These are phyloP conservation scores for Melanerpes aurifrons DNA, from an alignment of 2,113 vertebrate genomes.

Conservation along the genomic window DNA sequence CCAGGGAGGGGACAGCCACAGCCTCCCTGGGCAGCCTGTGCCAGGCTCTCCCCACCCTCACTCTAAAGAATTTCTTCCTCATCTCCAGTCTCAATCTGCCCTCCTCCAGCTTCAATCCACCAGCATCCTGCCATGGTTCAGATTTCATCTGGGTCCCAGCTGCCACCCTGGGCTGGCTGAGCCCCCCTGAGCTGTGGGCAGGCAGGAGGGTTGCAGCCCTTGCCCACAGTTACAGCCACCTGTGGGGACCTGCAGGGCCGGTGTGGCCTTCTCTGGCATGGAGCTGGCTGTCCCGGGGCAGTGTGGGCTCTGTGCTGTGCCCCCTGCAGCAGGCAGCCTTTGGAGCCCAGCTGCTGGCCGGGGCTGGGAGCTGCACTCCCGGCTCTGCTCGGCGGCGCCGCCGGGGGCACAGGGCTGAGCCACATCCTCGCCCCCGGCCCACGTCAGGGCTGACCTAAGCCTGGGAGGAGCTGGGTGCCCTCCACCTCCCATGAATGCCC, in stretches of 20 bases:
- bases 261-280: accelerated
- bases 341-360: neutral
- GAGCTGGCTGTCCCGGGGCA: accelerated
- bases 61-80: no score
- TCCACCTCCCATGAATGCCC: neutral
- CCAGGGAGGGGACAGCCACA: no score
- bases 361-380: neutral
- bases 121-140: no score
- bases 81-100: no score
- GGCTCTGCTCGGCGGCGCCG: neutral
- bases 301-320: neutral
- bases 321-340: neutral
- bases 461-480: neutral
- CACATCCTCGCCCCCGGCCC: neutral
- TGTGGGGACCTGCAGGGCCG: accelerated
- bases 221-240: accelerated
- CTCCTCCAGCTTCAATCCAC: no score
- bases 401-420: neutral
- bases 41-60: no score
- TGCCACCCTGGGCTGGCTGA: accelerated
- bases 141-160: neutral
- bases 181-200: accelerated
- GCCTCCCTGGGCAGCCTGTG: no score
- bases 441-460: neutral
- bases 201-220: neutral